Conservation (phyloP, 2,113 vertebrate genomes). For the Geococcyx californianus region DNA sequence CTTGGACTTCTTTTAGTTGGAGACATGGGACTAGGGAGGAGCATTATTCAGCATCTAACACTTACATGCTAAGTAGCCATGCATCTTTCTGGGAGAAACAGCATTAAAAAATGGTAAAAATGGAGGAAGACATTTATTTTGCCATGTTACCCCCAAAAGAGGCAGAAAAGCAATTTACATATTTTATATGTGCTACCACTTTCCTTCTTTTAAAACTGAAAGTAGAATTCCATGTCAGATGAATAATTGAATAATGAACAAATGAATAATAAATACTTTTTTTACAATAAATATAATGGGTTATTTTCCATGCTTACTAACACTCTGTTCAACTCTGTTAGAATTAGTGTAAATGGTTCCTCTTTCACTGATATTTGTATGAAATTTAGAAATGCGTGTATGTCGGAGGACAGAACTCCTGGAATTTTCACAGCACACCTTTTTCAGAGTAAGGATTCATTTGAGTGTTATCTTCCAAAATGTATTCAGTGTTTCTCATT, state of each 20-base stretch:
- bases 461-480: not conserved
- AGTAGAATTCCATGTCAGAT: constrained; percentile 28
- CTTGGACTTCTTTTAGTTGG: not conserved
- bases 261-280: constrained; percentile 12
- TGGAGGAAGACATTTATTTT: not conserved
- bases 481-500: not conserved
- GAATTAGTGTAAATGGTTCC: not conserved
- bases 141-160: not conserved
- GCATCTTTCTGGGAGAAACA: not conserved
- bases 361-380: not conserved
- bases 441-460: not conserved
- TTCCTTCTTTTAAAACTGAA: not conserved
- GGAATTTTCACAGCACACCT: not conserved
- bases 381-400: not conserved
- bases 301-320: not conserved
- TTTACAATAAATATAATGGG: not conserved
- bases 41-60: not conserved
- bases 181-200: not conserved
- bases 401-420: not conserved
- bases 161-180: not conserved
- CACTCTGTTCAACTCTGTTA: not conserved
- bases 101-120: not conserved
- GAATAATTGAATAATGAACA: constrained; percentile 42
- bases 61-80: not conserved
- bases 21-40: not conserved